phyloP scores from a whole-genome alignment of 2,113 vertebrate genomes.

The Electrona antarctica region DNA sequence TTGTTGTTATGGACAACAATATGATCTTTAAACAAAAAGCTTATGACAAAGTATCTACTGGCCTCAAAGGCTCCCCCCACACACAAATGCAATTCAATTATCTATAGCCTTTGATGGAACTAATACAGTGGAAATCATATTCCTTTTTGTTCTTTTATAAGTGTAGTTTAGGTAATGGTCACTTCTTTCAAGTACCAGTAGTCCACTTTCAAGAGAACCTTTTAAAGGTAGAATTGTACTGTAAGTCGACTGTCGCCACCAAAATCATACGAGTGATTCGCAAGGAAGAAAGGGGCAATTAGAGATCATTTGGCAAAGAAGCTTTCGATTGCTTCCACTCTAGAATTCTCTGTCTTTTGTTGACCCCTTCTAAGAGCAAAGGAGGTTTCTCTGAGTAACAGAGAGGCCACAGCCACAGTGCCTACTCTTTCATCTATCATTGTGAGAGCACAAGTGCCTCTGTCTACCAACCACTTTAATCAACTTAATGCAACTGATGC shows the following conservation, averaged over 20 bases:
- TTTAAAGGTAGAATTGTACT: conserved; percentile 81
- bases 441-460: conserved; percentile 84
- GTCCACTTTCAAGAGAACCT: conserved; percentile 76
- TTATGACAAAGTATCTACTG: conserved; percentile 51
- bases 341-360: conserved; percentile 88
- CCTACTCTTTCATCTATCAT: conserved; percentile 95
- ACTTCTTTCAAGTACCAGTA: conserved; percentile 74
- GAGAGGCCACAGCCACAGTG: conserved; percentile 69
- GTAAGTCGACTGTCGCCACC: conserved; percentile 79
- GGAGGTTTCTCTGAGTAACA: conserved; percentile 78
- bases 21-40: neutral
- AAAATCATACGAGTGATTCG: conserved; percentile 80
- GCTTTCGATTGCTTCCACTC: conserved; percentile 87
- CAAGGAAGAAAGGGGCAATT: conserved; percentile 95
- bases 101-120: conserved; percentile 68
- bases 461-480: conserved; percentile 92
- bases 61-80: conserved; percentile 39
- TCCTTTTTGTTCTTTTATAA: conserved; percentile 48
- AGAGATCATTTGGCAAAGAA: conserved; percentile 96
- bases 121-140: conserved; percentile 57
- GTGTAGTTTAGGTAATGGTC: conserved; percentile 82
- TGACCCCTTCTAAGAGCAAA: conserved; percentile 90
- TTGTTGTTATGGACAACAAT: conserved; percentile 13
- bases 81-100: conserved; percentile 66
- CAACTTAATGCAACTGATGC: conserved; percentile 92